Base-by-base conservation (phyloP, 2,113 vertebrate genomes). In the Sus scrofa region DNA sequence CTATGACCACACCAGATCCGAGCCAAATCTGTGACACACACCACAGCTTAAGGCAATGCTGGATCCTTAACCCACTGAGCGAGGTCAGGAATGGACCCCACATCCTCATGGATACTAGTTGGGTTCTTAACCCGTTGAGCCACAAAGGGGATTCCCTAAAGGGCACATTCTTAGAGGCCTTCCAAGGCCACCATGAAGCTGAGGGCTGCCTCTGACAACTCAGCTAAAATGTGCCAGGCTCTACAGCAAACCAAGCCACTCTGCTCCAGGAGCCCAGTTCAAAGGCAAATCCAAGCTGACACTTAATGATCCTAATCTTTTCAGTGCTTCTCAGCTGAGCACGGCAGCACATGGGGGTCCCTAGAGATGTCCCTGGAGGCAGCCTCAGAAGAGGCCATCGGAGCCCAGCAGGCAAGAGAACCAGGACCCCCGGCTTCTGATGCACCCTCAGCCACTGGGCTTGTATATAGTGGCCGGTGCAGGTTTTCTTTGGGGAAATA, bases 381-480 rank as follows among this genome's bases (percentile, higher is more conserved):
- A 63, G 34, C 14, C 15, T 58, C 30, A 18, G 63, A 83, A 86
- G 18, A n/a, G 50, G 18, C 30, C 19, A 14, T 30, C 78, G 63
- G 10, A 7, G 19, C 20, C 2, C 4, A 85, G 30, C 19, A 52
- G 44, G 18, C 10, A 58, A 87, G 37, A 26, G 27, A 58, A 39
- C 27, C 11, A 52, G 32, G 24, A 30, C 8, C 0, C 4, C 37
- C n/a, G 3, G 30, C 10, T 50, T 18, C 67, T 15, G 32, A 18
- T n/a, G 20, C 32, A n/a, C 16, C 88, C 4, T 0, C 2, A 44
- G 37, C 34, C 15, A 12, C 62, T 71, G 37, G 10, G 0, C 26
- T 79, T 95, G 19, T 13, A 14, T n/a, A 12, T 0, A 0, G 7
- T 1, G 20, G 1, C 5, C 5, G 0, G 2, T 3, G 70, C 13